Conservation (phyloP, 1,140 invertebrate genomes). For the Drosophila bipectinata region DNA sequence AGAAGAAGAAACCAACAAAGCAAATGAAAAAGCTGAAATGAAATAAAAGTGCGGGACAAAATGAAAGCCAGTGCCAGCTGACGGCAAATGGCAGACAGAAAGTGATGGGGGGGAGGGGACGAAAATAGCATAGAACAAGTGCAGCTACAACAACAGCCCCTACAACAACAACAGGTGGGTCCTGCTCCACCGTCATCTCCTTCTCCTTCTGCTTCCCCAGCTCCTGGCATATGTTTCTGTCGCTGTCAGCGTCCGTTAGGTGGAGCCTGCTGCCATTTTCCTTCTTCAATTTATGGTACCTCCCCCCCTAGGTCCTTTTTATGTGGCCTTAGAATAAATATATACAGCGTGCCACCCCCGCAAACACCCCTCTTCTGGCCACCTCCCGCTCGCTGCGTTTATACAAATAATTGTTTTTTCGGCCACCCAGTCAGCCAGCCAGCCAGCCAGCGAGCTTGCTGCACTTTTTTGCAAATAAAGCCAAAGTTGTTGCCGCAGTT, state of each 20-base stretch:
- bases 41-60: slow-evolving; percentile 65
- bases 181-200: background rate
- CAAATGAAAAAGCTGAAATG: slow-evolving; percentile 45
- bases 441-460: slow-evolving; percentile 48
- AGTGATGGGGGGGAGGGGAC: background rate
- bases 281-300: slow-evolving; percentile 58
- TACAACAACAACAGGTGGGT: slow-evolving; percentile 62
- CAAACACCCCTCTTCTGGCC: background rate
- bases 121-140: slow-evolving; percentile 52
- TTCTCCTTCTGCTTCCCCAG: background rate
- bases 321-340: slow-evolving; percentile 72
- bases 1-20: slow-evolving; percentile 32
- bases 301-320: slow-evolving; percentile 8
- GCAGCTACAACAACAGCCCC: slow-evolving; percentile 33
- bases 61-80: slow-evolving; percentile 53
- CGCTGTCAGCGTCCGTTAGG: slow-evolving; percentile 37
- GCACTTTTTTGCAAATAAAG: slow-evolving; percentile 55
- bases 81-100: slow-evolving; percentile 7
- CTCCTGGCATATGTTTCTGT: slow-evolving; percentile 25
- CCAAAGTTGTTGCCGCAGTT: slow-evolving; percentile 67
- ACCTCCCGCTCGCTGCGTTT: slow-evolving; percentile 23
- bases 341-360: slow-evolving; percentile 34
- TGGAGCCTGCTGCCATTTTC: slow-evolving; percentile 59
- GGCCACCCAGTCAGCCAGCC: slow-evolving; percentile 48
- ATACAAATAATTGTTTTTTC: slow-evolving; percentile 78